Conservation (phyloP, 2,888 invertebrate species). For the Drosophila ezoana region DNA sequence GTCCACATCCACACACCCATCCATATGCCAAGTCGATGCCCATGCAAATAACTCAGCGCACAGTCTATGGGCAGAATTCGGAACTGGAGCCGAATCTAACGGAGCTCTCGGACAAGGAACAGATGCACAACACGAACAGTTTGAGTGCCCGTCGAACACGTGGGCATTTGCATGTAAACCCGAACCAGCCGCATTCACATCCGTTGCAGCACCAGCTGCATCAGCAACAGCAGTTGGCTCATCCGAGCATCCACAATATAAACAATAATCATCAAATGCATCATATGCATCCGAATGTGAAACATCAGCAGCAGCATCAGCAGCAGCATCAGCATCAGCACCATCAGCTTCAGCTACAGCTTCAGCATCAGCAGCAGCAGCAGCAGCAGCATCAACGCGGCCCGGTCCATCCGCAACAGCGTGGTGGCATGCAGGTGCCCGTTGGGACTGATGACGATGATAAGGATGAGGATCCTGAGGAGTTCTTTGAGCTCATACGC, state of each 20-base stretch:
- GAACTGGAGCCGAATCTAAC: constrained; percentile 32
- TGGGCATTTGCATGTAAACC: too few species aligned
- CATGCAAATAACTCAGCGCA: constrained; percentile 46
- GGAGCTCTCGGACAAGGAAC: constrained; percentile 57
- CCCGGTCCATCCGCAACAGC: constrained; percentile 20
- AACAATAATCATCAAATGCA: constrained; percentile 29
- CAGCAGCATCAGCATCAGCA: constrained; percentile 6
- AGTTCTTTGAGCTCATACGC: constrained; percentile 82
- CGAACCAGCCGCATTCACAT: constrained; percentile 31
- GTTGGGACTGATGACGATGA: constrained; percentile 53
- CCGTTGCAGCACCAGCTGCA: constrained; percentile 66
- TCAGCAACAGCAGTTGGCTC: constrained; percentile 56
- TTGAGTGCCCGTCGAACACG: constrained; percentile 22
- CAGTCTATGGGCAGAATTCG: constrained; percentile 20
- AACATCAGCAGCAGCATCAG: constrained; percentile 24
- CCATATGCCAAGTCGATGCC: constrained; percentile 30
- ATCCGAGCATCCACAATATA: constrained; percentile 1
- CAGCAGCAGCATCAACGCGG: constrained; percentile 16
- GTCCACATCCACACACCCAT: constrained; percentile 30
- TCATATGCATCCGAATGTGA: constrained; percentile 15
- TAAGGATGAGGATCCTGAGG: constrained; percentile 82
- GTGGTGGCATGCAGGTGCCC: constrained; percentile 25
- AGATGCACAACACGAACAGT: constrained; percentile 10
- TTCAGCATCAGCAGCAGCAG: not conserved
- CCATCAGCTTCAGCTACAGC: constrained; percentile 9